phyloP scores from a whole-genome alignment of 2,113 vertebrate genomes.

The Mirounga angustirostris region DNA sequence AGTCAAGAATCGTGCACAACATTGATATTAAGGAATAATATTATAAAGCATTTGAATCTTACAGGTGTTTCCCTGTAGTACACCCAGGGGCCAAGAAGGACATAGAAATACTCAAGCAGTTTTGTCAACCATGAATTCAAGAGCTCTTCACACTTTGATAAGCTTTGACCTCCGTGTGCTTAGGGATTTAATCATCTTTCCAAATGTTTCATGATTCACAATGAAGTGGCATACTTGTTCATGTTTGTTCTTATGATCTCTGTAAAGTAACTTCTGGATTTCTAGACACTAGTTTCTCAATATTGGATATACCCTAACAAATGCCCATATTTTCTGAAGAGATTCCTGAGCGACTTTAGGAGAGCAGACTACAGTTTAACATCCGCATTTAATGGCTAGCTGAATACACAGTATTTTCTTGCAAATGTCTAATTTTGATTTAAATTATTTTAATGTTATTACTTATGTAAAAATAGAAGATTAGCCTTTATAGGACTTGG shows the following conservation, averaged over 20 bases:
- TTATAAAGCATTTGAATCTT: background rate
- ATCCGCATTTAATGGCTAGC: background rate
- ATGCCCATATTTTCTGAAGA: background rate
- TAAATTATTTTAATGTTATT: background rate
- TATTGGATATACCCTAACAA: background rate
- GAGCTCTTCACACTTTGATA: background rate
- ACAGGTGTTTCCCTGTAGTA: background rate
- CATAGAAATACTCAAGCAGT: background rate
- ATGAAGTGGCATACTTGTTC: background rate
- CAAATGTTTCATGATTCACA: background rate
- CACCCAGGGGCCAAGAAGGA: background rate
- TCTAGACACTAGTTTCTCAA: background rate
- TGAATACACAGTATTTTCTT: background rate
- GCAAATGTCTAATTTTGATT: background rate
- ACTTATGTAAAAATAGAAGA: background rate
- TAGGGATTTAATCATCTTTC: background rate
- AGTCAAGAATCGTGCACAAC: background rate
- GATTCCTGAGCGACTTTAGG: background rate
- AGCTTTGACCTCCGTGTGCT: background rate
- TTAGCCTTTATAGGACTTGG: background rate
- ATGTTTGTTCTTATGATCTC: background rate
- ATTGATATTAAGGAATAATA: background rate
- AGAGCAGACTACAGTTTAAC: background rate
- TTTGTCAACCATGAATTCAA: background rate
- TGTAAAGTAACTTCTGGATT: background rate